A percentile compares a stretch with the other conserved stretches of the same genome.
Evolutionary conservation across 2,888 invertebrate genomes (phyloP).

Genomic region (Cryptophagus acutangulus): DNA sequence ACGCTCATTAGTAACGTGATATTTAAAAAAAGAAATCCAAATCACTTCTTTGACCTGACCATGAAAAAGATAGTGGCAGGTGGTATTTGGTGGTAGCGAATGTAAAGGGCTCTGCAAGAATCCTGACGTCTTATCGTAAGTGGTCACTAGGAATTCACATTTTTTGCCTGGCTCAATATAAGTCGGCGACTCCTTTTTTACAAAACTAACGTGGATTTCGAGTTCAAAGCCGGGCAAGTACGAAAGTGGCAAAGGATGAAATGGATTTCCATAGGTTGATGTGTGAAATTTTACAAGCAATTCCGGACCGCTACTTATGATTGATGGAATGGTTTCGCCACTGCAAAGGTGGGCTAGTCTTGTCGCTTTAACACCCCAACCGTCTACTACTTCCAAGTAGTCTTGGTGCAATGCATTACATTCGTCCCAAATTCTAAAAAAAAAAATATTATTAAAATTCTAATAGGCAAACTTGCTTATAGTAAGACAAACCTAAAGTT

Average conservation of each 20-base stretch:
- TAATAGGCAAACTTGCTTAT: too few species aligned
- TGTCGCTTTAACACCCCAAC: conserved; percentile 64
- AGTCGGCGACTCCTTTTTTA: conserved; percentile 69
- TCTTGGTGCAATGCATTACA: conserved; percentile 77
- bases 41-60: conserved; percentile 72
- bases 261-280: conserved; percentile 76
- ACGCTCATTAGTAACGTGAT: conserved; percentile 59
- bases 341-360: conserved; percentile 75
- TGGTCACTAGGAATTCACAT: conserved; percentile 71
- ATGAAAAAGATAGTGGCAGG: conserved; percentile 74
- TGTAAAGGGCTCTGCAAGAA: conserved; percentile 70
- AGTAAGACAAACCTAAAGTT: conserved; percentile 61
- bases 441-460: conserved; percentile 4
- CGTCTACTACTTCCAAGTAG: conserved; percentile 77
- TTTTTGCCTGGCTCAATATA: conserved; percentile 69
- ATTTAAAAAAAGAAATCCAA: conserved; percentile 80
- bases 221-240: conserved; percentile 78
- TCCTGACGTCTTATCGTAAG: conserved; percentile 67
- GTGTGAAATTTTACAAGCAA: conserved; percentile 77
- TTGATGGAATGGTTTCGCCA: conserved; percentile 75
- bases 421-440: conserved; percentile 70
- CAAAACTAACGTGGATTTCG: conserved; percentile 72
- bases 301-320: conserved; percentile 70
- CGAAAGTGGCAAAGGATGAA: conserved; percentile 71
- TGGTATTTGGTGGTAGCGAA: conserved; percentile 75